phyloP scores from a whole-genome alignment of 2,888 invertebrate species.

The Kuschelorhynchus macadamiae region DNA sequence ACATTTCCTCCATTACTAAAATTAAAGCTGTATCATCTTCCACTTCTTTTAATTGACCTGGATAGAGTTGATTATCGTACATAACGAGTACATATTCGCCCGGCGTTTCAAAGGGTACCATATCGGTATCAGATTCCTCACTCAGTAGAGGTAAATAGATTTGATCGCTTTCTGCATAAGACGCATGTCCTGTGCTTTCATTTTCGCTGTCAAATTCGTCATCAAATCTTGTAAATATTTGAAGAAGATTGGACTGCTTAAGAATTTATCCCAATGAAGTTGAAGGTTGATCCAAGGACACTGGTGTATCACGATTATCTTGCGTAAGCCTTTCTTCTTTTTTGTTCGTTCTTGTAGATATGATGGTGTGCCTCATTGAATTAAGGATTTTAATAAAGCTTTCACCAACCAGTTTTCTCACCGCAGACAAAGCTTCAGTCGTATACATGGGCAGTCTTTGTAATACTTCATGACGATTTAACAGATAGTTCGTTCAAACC shows the following conservation, averaged over 20 bases:
- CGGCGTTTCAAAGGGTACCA: conserved; percentile 16
- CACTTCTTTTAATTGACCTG: conserved; percentile 36
- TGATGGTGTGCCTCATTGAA: too few relatives aligned
- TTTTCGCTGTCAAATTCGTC: conserved; percentile 21
- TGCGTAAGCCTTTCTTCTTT: too few relatives aligned
- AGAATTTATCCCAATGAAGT: background rate
- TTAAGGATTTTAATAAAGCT: too few relatives aligned
- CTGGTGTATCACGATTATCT: too few relatives aligned
- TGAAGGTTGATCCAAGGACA: too few relatives aligned
- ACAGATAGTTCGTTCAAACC: too few relatives aligned
- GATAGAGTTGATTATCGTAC: conserved; percentile 39
- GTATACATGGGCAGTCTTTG: too few relatives aligned
- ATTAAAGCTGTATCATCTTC: conserved; percentile 32
- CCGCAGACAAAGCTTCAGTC: too few relatives aligned
- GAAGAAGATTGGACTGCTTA: background rate
- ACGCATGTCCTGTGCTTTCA: background rate
- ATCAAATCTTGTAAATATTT: background rate
- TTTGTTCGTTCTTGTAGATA: too few relatives aligned
- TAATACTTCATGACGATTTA: too few relatives aligned
- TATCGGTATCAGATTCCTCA: conserved; percentile 16
- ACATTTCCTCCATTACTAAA: conserved; percentile 48
- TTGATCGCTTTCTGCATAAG: conserved; percentile 21
- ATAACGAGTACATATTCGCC: conserved; percentile 28
- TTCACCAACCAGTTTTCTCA: too few relatives aligned
- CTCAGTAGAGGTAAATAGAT: conserved; percentile 37